Evolutionary conservation across 2,113 vertebrate genomes (phyloP), one percentile per base, ranked within the genome.

Genomic region (Channa maculata): DNA sequence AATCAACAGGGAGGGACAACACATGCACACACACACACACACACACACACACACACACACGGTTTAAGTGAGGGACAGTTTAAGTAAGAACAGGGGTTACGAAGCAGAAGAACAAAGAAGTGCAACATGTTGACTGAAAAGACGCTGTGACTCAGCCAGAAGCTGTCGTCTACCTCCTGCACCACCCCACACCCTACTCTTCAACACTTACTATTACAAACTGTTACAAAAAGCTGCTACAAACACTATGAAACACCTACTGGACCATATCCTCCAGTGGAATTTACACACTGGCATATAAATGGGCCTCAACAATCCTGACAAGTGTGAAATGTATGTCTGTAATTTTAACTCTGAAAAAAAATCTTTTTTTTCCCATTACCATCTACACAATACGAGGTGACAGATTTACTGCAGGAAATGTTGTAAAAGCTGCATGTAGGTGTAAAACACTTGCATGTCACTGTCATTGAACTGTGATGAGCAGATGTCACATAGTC

Each of bases 151-250:
- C 55, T 85, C 85, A 82, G 79, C 37, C 5, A 3, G 44, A 12
- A 7, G 6, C 68, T 50, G 44, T 4, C 11, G 24, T 61, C 71
- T 43, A 6, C 37, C 11, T 65, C 11, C n/a, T 8, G n/a, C 69
- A 71, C 76, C 82, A 86, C 66, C 89, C 82, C 59, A 82, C 70
- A 67, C 37, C 66, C 61, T 10, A 53, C 65, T 60, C 49, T 43
- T 68, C 55, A 71, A 52, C 46, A 70, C 38, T 60, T 13, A n/a
- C 11, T 24, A 24, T 24, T 24, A 24, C 24, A 24, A 24, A 24
- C 24, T 24, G 24, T 24, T 1, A 24, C 1, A 24, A 24, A 58
- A 57, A 38, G n/a, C 68, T 45, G 0, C 59, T 76, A 46, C 50
- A 64, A 59, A 55, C 0, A 2, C 45, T 53, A 54, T 5, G 8